These are phyloP conservation scores for Epistrophe grossulariae DNA, from an alignment of 2,888 invertebrate species.

Conservation along the genomic window DNA sequence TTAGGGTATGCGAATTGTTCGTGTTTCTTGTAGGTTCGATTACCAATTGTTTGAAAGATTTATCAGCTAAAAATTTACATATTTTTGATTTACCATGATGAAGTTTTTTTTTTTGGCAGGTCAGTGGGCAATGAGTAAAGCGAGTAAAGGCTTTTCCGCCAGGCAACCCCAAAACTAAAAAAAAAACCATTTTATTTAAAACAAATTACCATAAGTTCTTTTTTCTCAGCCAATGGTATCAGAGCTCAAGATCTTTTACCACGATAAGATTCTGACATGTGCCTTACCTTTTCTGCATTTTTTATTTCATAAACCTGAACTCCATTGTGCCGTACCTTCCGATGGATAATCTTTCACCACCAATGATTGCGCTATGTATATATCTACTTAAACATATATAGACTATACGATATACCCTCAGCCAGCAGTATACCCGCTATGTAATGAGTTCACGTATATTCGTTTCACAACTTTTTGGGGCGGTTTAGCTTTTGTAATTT, in stretches of 20 bases:
- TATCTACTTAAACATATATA: too few relatives aligned
- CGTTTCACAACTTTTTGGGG: constrained; percentile 58
- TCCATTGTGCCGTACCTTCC: constrained; percentile 31
- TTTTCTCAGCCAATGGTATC: constrained; percentile 61
- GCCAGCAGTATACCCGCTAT: not conserved
- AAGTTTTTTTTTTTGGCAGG: too few relatives aligned
- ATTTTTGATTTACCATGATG: too few relatives aligned
- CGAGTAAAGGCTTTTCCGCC: too few relatives aligned
- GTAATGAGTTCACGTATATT: constrained; percentile 39
- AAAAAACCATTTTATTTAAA: not conserved
- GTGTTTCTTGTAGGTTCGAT: too few relatives aligned
- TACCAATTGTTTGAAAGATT: too few relatives aligned
- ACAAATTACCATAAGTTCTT: constrained; percentile 50
- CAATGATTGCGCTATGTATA: constrained; percentile 45
- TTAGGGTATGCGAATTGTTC: too few relatives aligned
- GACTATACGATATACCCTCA: not conserved
- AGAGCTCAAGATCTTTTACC: constrained; percentile 41
- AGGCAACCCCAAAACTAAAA: not conserved
- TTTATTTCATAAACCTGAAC: constrained; percentile 38
- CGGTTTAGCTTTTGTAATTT: constrained; percentile 69
- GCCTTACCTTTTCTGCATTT: constrained; percentile 67
- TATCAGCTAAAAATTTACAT: too few relatives aligned
- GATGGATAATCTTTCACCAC: constrained; percentile 71
- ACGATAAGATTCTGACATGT: constrained; percentile 62
- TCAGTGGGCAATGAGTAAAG: too few relatives aligned